Percentiles rank a stretch among this genome's conserved stretches.
phyloP scores from a whole-genome alignment of 2,888 invertebrate species.

The Drymonia ruficornis region DNA sequence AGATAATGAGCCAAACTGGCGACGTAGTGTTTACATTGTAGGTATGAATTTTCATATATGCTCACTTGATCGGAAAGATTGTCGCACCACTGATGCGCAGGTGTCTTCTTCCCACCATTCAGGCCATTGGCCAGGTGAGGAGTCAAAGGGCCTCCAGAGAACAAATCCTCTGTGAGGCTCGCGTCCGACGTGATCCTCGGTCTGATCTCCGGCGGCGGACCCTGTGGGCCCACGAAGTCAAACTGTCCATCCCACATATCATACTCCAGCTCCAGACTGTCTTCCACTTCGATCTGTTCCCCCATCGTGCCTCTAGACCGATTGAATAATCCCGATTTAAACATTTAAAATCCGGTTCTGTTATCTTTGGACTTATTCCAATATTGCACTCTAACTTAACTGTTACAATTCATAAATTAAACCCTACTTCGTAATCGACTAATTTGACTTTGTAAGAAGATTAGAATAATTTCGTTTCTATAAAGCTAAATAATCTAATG shows the following conservation, averaged over 20 bases:
- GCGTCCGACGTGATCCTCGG: slow-evolving; percentile 69
- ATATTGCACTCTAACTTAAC: slow-evolving; percentile 64
- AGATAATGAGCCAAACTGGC: no score
- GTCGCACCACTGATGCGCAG: slow-evolving; percentile 85
- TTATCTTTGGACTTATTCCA: slow-evolving; percentile 73
- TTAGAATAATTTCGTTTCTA: slow-evolving; percentile 64
- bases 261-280: slow-evolving; percentile 90
- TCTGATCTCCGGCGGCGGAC: slow-evolving; percentile 62
- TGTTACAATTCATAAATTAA: slow-evolving; percentile 42
- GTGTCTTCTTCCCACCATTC: slow-evolving; percentile 84
- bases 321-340: slow-evolving; percentile 76
- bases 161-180: slow-evolving; percentile 77
- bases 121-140: slow-evolving; percentile 76
- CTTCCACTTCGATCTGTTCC: slow-evolving; percentile 78
- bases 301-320: slow-evolving; percentile 75
- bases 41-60: slow-evolving; percentile 7
- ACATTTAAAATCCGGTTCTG: slow-evolving; percentile 66
- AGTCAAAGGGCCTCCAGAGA: slow-evolving; percentile 75
- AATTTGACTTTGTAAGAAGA: slow-evolving; percentile 63
- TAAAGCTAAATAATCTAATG: slow-evolving; percentile 70
- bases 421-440: slow-evolving; percentile 47
- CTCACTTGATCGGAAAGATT: slow-evolving; percentile 87
- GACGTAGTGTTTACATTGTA: neutral
- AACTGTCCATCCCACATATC: slow-evolving; percentile 96
- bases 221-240: slow-evolving; percentile 90